Percentiles rank a stretch among this genome's conserved stretches.
Evolutionary conservation across 1,140 invertebrate species (phyloP).

Genomic region (honey bee (Apis mellifera)): DNA sequence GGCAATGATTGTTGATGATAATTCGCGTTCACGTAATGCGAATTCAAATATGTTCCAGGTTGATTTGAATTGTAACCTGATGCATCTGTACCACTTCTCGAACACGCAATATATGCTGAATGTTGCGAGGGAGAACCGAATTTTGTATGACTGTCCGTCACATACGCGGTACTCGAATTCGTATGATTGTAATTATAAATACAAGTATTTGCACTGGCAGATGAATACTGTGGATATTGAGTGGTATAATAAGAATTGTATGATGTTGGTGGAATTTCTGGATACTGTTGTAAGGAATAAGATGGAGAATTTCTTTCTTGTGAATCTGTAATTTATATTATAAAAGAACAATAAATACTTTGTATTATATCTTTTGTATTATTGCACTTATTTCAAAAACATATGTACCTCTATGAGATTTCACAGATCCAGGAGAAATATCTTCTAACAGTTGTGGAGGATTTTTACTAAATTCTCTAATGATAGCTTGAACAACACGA

Average conservation of each 20-base stretch:
- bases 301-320: constrained; percentile 76
- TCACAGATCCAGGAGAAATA: constrained; percentile 73
- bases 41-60: constrained; percentile 70
- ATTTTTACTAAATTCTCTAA: constrained; percentile 88
- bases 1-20: constrained; percentile 61
- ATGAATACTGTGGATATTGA: constrained; percentile 74
- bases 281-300: constrained; percentile 73
- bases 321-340: constrained; percentile 69
- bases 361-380: not conserved
- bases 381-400: not conserved
- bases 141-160: constrained; percentile 63
- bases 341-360: not conserved
- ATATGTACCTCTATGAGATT: constrained; percentile 76
- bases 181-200: constrained; percentile 78
- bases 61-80: constrained; percentile 72
- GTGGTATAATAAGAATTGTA: constrained; percentile 77
- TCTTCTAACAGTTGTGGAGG: constrained; percentile 82
- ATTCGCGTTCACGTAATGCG: constrained; percentile 69
- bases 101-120: constrained; percentile 60
- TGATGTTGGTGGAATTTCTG: constrained; percentile 73
- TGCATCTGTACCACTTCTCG: constrained; percentile 62
- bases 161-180: constrained; percentile 68
- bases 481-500: constrained; percentile 89
- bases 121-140: constrained; percentile 66
- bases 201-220: constrained; percentile 71